Evolutionary conservation across 2,797 vertebrate genomes (phyloP).

Genomic region (Australoheros facetus): DNA sequence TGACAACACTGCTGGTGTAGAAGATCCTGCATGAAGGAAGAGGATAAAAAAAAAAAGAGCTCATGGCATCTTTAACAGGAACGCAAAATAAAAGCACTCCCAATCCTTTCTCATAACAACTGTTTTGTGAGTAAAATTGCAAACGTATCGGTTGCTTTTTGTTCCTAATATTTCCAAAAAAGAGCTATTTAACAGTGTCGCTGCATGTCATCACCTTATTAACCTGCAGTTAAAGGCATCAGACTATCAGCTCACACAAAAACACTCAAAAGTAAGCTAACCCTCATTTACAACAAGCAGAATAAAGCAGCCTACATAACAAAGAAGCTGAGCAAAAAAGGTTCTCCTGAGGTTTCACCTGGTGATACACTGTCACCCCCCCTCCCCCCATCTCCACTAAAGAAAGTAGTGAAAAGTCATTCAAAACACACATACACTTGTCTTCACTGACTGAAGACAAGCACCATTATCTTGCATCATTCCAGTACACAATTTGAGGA

Average conservation of each 20-base stretch:
- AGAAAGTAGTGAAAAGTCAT: slow-evolving; percentile 7
- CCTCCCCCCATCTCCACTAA: background rate
- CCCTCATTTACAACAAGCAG: slow-evolving; percentile 27
- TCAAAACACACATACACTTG: slow-evolving; percentile 6
- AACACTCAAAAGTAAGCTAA: slow-evolving; percentile 25
- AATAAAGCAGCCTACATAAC: slow-evolving; percentile 13
- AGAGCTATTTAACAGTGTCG: background rate
- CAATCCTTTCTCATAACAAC: slow-evolving; percentile 33
- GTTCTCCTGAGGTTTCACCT: background rate
- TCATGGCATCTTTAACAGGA: slow-evolving; percentile 11
- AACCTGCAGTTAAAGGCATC: slow-evolving; percentile 28
- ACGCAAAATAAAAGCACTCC: slow-evolving; percentile 17
- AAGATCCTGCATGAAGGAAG: slow-evolving; percentile 9
- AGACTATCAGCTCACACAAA: slow-evolving; percentile 24
- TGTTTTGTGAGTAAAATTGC: slow-evolving; percentile 15
- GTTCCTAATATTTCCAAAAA: background rate
- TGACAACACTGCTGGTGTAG: background rate
- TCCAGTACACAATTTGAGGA: slow-evolving; percentile 23
- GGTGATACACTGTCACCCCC: background rate
- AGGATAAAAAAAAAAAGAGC: slow-evolving; percentile 2
- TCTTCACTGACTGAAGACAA: background rate
- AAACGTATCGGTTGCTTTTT: slow-evolving; percentile 16
- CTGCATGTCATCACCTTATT: slow-evolving; percentile 23
- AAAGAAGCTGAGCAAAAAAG: slow-evolving; percentile 30
- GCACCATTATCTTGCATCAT: slow-evolving; percentile 39